These are phyloP conservation scores for Lytechinus pictus DNA, from an alignment of 35 echinoderm and acorn worm genomes.

Conservation along the genomic window DNA sequence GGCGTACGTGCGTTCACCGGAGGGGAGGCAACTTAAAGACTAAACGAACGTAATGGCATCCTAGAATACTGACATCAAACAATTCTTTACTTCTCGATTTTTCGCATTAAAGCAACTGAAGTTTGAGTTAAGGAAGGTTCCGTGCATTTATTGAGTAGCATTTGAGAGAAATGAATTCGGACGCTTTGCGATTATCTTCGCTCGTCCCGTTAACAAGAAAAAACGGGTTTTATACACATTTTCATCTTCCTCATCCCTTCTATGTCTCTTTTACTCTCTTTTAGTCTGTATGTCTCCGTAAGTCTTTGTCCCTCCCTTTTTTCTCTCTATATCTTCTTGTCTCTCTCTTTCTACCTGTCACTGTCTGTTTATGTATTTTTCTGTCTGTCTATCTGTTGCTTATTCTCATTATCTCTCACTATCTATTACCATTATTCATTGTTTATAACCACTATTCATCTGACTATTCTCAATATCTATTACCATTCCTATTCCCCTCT, in stretches of 20 bases:
- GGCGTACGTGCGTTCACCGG: neutral
- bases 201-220: neutral
- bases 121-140: neutral
- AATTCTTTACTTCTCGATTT: neutral
- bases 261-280: neutral
- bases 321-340: neutral
- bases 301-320: neutral
- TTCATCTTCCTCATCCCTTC: neutral
- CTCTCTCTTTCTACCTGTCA: neutral
- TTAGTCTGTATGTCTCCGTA: neutral
- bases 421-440: too few species aligned
- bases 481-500: too few species aligned
- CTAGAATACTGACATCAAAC: neutral
- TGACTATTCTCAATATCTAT: too few species aligned
- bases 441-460: too few species aligned
- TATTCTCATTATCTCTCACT: too few species aligned
- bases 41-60: neutral
- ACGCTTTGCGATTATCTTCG: neutral
- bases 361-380: neutral
- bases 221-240: neutral
- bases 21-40: neutral
- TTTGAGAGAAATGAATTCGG: constrained; percentile 14
- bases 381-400: neutral
- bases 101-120: neutral
- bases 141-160: neutral